A percentile compares a stretch with the other conserved stretches of the same genome.
These are phyloP conservation scores for Amblyopsis rosae DNA, from an alignment of 2,113 vertebrate genomes.

Conservation along the genomic window DNA sequence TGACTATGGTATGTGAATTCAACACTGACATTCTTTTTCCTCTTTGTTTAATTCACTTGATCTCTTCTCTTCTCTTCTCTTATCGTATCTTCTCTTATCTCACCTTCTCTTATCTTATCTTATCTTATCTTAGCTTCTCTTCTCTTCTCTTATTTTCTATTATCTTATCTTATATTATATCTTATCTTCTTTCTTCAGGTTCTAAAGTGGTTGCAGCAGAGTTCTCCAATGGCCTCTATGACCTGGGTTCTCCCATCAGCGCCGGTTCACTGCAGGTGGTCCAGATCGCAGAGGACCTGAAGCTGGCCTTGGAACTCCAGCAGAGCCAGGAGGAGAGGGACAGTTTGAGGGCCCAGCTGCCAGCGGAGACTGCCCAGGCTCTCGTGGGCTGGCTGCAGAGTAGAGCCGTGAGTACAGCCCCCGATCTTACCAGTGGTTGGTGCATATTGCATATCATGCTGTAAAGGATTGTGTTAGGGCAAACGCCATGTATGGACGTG, in stretches of 20 bases:
- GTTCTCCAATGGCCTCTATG: constrained; percentile 78
- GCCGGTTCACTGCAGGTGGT: constrained; percentile 84
- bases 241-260: constrained; percentile 80
- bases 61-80: background rate
- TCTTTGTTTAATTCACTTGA: background rate
- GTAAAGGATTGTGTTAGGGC: no score
- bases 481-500: no score
- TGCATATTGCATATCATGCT: no score
- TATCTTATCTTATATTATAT: no score
- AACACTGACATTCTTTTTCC: background rate
- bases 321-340: constrained; percentile 77
- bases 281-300: constrained; percentile 90
- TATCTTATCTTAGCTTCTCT: background rate
- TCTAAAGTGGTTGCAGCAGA: constrained; percentile 82
- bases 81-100: background rate
- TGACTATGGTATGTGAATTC: background rate
- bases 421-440: no score
- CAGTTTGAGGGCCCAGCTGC: constrained; percentile 83
- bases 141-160: no score
- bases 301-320: constrained; percentile 85
- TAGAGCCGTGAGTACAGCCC: constrained; percentile 78
- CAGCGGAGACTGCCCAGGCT: constrained; percentile 77
- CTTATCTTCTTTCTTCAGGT: constrained; percentile 66
- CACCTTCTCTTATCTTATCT: background rate
- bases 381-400: constrained; percentile 86